These are phyloP conservation scores for Molanna angustata DNA, from an alignment of 2,888 invertebrate species.

Conservation along the genomic window DNA sequence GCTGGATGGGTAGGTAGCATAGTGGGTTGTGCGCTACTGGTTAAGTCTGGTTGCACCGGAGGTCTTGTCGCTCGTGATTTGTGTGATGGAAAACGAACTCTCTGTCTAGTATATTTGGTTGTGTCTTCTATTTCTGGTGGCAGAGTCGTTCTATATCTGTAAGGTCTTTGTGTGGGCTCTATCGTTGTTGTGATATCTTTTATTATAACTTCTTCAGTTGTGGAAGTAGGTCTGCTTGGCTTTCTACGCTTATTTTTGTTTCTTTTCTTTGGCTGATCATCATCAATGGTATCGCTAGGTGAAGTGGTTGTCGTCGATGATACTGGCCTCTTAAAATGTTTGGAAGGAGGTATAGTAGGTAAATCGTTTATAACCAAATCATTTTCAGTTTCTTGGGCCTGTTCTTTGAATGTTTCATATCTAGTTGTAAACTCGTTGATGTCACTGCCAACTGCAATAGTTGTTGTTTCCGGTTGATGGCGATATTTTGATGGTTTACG, in stretches of 20 bases:
- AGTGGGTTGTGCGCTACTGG: conserved; percentile 51
- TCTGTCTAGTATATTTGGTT: conserved; percentile 43
- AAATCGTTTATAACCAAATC: conserved; percentile 42
- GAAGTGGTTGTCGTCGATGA: conserved; percentile 34
- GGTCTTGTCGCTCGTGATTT: conserved; percentile 47
- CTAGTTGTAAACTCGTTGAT: conserved; percentile 29
- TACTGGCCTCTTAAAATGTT: conserved; percentile 49
- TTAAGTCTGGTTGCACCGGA: conserved; percentile 47
- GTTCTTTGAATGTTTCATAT: conserved; percentile 32
- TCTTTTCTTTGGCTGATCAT: conserved; percentile 47
- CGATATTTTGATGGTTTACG: conserved; percentile 29
- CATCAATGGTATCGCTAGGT: conserved; percentile 38
- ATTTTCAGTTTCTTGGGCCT: conserved; percentile 36
- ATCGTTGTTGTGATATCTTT: conserved; percentile 11
- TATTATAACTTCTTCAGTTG: conserved; percentile 37
- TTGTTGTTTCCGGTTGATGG: conserved; percentile 38
- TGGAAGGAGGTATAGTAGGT: conserved; percentile 51
- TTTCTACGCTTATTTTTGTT: conserved; percentile 51
- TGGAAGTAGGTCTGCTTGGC: conserved; percentile 37
- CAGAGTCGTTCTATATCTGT: conserved; percentile 27
- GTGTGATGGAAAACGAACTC: conserved; percentile 41
- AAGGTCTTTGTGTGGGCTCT: conserved; percentile 13
- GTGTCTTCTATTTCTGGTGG: conserved; percentile 44
- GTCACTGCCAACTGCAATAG: conserved; percentile 21
- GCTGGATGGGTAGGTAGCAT: conserved; percentile 49